Base-by-base conservation (phyloP, 37 sponge, comb jelly and placozoan genomes). In the Agelas oroides region DNA sequence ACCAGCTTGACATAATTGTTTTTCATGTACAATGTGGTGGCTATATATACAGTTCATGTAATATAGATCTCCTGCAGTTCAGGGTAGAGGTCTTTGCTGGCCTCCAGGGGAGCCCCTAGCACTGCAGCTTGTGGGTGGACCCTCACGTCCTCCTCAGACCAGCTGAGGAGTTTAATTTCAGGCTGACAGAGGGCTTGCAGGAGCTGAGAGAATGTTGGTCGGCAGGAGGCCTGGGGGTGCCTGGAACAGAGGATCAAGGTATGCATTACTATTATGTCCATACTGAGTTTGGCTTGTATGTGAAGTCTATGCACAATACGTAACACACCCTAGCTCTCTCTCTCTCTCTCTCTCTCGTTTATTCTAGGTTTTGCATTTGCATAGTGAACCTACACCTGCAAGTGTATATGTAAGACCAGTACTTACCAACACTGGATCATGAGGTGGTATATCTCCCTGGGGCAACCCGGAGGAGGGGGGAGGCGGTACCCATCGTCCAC, bases 371-470 rank as follows among this genome's bases (percentile, higher is more conserved):
- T n/a, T n/a, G n/a, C n/a, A n/a, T n/a, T n/a, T n/a, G n/a, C n/a
- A n/a, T n/a, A n/a, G n/a, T n/a, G n/a, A n/a, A n/a, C n/a, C n/a
- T n/a, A n/a, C n/a, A n/a, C n/a, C n/a, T n/a, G n/a, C n/a, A n/a
- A n/a, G n/a, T n/a, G 46, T 8, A 46, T 46, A 8, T 12, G 8
- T 46, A 46, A 46, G 3, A 46, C 6, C 6, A 8, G 3, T 46
- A 67, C 82, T 65, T 23, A 90, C 91, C 91, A 90, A 24, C 81
- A 90, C 32, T 78, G 70, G 31, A 90, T 90, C 91, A 90, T 90
- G 65, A 90, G 52, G 18, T 74, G 35, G 56, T 90, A 90, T 19
- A 90, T 25, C 1, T 62, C 73, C 56, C 71, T 57, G 16, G 86
- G 86, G 35, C 77, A 85, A 6, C 91, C 91, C 24, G 91, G 91